phyloP scores from a whole-genome alignment of 2,797 vertebrate species.

The Micrastur ruficollis region DNA sequence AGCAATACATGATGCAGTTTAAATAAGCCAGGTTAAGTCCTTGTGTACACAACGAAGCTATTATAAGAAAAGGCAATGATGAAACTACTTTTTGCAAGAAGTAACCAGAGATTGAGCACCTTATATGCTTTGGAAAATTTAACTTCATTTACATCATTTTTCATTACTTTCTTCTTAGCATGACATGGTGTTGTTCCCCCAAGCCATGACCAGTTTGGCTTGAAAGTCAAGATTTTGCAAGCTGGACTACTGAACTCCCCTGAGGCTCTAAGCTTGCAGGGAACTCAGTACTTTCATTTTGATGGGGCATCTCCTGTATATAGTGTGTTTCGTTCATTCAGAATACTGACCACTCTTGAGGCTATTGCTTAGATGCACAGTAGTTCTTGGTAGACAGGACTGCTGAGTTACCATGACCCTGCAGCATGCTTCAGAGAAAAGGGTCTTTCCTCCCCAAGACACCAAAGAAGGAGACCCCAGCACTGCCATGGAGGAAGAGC shows the following conservation, averaged over 20 bases:
- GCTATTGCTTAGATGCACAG: neutral
- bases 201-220: neutral
- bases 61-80: constrained; percentile 35
- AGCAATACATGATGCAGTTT: constrained; percentile 13
- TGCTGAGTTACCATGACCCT: neutral
- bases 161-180: constrained; percentile 9
- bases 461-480: neutral
- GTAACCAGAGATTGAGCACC: neutral
- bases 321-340: neutral
- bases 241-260: neutral
- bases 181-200: neutral
- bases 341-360: neutral
- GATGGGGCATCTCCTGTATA: neutral
- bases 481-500: neutral
- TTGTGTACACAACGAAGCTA: constrained; percentile 61
- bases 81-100: constrained; percentile 48
- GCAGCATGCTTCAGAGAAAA: neutral
- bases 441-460: neutral
- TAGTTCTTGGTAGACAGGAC: neutral
- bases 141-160: neutral
- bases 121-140: constrained; percentile 20
- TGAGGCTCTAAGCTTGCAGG: neutral
- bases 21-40: constrained; percentile 44
- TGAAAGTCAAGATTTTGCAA: constrained; percentile 51
- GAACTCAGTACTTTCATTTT: neutral